A percentile compares a stretch with the other conserved stretches of the same genome.
Evolutionary conservation across 2,113 vertebrate species (phyloP).

Genomic region (Callipepla squamata): DNA sequence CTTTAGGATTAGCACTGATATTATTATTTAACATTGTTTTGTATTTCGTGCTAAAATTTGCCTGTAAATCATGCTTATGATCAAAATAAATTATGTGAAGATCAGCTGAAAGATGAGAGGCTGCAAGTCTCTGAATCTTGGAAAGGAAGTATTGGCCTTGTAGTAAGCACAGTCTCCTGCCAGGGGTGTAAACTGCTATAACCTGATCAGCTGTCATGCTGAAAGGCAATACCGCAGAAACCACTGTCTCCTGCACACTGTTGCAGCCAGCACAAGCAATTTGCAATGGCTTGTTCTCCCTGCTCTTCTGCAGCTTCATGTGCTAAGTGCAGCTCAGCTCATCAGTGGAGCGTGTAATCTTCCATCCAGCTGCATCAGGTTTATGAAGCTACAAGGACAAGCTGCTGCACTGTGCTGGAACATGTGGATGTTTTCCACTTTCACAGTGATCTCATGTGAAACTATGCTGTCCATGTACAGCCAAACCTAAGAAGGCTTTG

Average conservation of each 20-base stretch:
- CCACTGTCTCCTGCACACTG: rapidly evolving
- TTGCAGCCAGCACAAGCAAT: background rate
- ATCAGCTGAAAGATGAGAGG: background rate
- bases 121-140: background rate
- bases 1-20: background rate
- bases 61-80: background rate
- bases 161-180: background rate
- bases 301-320: background rate
- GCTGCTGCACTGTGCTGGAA: background rate
- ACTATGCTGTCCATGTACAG: background rate
- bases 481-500: background rate
- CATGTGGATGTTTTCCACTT: rapidly evolving
- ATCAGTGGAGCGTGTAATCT: background rate
- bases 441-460: rapidly evolving
- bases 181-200: background rate
- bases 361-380: background rate
- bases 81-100: background rate
- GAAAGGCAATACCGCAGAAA: background rate
- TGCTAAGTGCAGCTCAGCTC: background rate
- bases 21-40: background rate
- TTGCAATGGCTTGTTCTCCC: background rate
- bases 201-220: background rate
- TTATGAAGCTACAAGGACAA: background rate
- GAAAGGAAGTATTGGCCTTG: background rate
- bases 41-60: background rate